These are phyloP conservation scores for Tortrix viridana DNA, from an alignment of 2,888 invertebrate genomes.

Conservation along the genomic window DNA sequence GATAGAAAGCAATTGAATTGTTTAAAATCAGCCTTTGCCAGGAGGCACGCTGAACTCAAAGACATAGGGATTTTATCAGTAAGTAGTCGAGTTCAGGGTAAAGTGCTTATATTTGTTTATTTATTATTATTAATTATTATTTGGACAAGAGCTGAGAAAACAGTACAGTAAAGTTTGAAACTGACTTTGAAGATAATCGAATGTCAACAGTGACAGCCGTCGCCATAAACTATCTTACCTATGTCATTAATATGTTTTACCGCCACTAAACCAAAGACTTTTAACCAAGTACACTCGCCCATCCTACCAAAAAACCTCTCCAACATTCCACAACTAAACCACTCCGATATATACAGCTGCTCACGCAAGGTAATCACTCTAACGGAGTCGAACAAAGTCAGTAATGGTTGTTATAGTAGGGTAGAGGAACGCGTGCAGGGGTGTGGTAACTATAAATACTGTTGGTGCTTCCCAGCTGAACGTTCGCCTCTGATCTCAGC, in stretches of 20 bases:
- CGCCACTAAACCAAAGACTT: conserved; percentile 18
- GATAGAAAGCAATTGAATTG: no score
- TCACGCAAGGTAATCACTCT: background rate
- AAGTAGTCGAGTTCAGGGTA: no score
- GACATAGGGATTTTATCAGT: no score
- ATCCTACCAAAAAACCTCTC: conserved; percentile 1
- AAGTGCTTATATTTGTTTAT: no score
- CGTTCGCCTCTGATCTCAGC: conserved; percentile 72
- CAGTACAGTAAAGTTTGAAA: background rate
- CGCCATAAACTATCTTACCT: conserved; percentile 27
- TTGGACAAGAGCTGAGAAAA: background rate
- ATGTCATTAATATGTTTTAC: conserved; percentile 31
- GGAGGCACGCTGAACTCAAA: no score
- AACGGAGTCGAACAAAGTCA: background rate
- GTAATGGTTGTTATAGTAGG: background rate
- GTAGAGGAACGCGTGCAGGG: background rate
- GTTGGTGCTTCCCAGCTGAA: conserved; percentile 52
- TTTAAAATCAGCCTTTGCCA: no score
- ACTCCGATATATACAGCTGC: background rate
- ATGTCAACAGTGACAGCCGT: conserved; percentile 33
- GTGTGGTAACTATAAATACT: conserved; percentile 58
- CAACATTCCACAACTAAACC: background rate
- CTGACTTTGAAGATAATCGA: conserved; percentile 32
- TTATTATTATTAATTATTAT: no score
- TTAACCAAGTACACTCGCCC: conserved; percentile 11